Evolutionary conservation across 2,113 vertebrate species (phyloP), one percentile per base, ranked within the genome.

Genomic region (Eolophus roseicapilla): DNA sequence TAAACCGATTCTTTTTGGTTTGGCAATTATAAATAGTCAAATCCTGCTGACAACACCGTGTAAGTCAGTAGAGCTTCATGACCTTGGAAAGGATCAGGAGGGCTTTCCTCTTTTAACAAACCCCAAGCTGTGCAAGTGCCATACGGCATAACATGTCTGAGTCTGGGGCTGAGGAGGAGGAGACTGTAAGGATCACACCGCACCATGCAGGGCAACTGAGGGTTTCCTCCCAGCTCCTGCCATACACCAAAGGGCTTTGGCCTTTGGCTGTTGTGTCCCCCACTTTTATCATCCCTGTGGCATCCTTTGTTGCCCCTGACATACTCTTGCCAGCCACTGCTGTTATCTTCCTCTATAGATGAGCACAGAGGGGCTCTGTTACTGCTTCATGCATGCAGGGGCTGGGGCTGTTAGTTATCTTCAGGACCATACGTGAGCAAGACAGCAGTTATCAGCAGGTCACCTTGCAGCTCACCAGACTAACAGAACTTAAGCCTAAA

Each of bases 121-220:
- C 29, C 7, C 29, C 35, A 47, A 65, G 31, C n/a, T 47, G 18
- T 29, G 27, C 2, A 8, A 80, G 57, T 53, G 19, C 35, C 46
- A 12, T 8, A 13, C 0, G 11, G 33, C 17, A 12, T 16, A 74
- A 35, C 5, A 37, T 8, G 10, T 27, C 44, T 62, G 81, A 55
- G 29, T 23, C 23, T 62, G 28, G 41, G 10, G 16, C 28, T 89
- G 60, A 18, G 60, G 39, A 28, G 25, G 28, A 17, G 24, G 35
- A 68, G 41, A 46, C 8, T 0, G 2, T 1, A 21, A 25, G 46
- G 47, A n/a, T 81, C 28, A 44, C 50, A 49, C 4, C 17, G 11
- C 4, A 6, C 6, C 3, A 0, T 41, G 17, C 10, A 69, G 73
- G 68, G 77, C 55, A 74, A 31, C 17, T 0, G 0, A 24, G 46